phyloP scores from a whole-genome alignment of 2,113 vertebrate genomes.

The Sorex fumeus region DNA sequence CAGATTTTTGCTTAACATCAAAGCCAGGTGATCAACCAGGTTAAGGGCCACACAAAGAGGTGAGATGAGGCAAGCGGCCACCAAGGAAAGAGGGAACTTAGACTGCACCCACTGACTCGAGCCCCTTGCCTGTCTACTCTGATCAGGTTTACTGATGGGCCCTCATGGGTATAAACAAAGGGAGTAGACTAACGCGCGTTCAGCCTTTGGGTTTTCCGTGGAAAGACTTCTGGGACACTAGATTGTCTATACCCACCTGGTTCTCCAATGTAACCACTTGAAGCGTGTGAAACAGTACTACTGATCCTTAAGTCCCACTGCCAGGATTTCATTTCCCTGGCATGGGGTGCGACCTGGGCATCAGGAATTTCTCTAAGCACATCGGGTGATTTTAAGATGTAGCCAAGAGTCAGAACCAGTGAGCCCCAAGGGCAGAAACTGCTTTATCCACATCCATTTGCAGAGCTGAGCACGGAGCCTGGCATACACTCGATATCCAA shows the following conservation, averaged over 20 bases:
- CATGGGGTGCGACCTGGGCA: background rate
- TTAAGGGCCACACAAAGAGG: constrained; percentile 43
- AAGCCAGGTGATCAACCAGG: constrained; percentile 65
- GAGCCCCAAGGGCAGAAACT: constrained; percentile 22
- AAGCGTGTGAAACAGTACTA: background rate
- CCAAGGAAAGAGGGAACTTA: accelerated
- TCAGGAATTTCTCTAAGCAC: constrained; percentile 27
- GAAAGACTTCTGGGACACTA: background rate
- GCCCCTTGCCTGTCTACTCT: background rate
- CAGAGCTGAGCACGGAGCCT: background rate
- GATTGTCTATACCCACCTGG: accelerated
- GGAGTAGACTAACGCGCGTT: background rate
- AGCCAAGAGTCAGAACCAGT: constrained; percentile 26
- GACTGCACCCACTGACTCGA: too few species aligned
- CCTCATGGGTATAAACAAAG: background rate
- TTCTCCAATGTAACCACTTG: background rate
- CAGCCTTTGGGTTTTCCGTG: background rate
- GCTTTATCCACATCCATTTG: background rate
- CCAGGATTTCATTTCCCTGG: background rate
- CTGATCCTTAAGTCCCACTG: background rate
- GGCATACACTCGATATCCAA: background rate
- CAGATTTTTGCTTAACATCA: constrained; percentile 69
- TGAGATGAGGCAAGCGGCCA: background rate
- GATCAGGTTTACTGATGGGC: background rate
- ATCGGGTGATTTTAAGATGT: background rate